Conservation (phyloP, 2,797 vertebrate species). For the Helarctos malayanus region DNA sequence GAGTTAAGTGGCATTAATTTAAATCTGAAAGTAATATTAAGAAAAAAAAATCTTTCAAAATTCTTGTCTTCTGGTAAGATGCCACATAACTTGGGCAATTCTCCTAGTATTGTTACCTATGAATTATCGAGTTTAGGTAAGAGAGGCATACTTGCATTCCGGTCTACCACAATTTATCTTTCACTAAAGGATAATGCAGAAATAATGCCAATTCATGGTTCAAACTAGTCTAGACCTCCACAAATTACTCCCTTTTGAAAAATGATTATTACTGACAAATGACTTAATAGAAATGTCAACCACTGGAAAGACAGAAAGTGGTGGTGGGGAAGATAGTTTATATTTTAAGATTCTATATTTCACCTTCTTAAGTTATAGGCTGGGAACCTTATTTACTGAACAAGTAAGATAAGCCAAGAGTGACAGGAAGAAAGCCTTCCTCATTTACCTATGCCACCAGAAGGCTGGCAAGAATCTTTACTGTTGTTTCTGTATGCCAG, state of each 20-base stretch:
- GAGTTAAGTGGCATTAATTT: not conserved
- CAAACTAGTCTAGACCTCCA: constrained; percentile 29
- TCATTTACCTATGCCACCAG: not conserved
- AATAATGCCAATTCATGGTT: constrained; percentile 5
- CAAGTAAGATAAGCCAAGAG: not conserved
- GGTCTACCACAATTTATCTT: not conserved
- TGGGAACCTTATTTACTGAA: constrained; percentile 46
- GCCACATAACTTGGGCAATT: not conserved
- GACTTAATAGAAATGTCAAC: not conserved
- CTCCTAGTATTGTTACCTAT: not conserved
- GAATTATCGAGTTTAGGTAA: constrained; percentile 6
- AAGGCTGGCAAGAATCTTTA: not conserved
- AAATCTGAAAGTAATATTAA: constrained; percentile 42
- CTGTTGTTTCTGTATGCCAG: not conserved
- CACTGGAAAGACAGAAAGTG: not conserved
- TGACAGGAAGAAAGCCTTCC: not conserved
- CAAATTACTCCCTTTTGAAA: constrained; percentile 36
- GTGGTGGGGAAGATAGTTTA: not conserved
- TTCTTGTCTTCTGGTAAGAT: constrained; percentile 25
- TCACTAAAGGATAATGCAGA: constrained; percentile 32
- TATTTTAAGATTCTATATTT: constrained; percentile 12
- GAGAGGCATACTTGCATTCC: not conserved
- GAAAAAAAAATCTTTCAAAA: not conserved
- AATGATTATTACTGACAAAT: constrained; percentile 34
- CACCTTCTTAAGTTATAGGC: constrained; percentile 45